These are phyloP conservation scores for Cryptotis parvus DNA, from an alignment of 2,113 vertebrate species.

Conservation along the genomic window DNA sequence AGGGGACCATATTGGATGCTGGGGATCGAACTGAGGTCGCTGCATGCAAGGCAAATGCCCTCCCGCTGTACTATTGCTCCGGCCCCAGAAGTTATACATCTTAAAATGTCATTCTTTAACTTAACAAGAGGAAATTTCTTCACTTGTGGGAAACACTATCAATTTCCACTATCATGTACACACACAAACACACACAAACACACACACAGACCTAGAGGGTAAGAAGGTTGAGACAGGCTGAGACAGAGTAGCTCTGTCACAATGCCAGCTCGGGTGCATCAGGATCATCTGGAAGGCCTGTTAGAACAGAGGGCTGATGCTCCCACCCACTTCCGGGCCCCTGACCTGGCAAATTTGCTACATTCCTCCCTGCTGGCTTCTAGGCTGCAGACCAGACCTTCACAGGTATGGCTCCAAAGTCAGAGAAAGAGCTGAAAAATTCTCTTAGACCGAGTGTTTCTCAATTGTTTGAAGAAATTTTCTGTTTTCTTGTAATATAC, in stretches of 20 bases:
- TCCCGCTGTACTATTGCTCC: too few relatives aligned
- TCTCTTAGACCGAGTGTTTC: not conserved
- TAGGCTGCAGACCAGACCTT: not conserved
- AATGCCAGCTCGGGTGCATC: not conserved
- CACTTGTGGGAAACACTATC: not conserved
- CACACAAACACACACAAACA: too few relatives aligned
- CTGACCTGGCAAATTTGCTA: not conserved
- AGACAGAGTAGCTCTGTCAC: not conserved
- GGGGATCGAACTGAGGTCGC: too few relatives aligned
- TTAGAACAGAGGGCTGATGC: not conserved
- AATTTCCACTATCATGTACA: too few relatives aligned
- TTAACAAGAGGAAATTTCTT: not conserved
- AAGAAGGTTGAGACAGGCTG: not conserved
- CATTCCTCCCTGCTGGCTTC: not conserved
- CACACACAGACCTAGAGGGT: not conserved
- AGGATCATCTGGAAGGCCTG: not conserved
- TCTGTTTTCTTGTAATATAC: not conserved
- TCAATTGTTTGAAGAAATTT: not conserved
- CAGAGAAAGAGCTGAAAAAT: not conserved
- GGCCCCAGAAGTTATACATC: not conserved
- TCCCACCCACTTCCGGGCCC: not conserved
- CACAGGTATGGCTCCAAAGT: not conserved
- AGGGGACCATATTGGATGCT: too few relatives aligned
- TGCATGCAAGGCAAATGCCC: too few relatives aligned
- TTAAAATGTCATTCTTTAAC: not conserved